Conservation (phyloP, 2,888 invertebrate genomes). For the Pandemis cinnamomeana region DNA sequence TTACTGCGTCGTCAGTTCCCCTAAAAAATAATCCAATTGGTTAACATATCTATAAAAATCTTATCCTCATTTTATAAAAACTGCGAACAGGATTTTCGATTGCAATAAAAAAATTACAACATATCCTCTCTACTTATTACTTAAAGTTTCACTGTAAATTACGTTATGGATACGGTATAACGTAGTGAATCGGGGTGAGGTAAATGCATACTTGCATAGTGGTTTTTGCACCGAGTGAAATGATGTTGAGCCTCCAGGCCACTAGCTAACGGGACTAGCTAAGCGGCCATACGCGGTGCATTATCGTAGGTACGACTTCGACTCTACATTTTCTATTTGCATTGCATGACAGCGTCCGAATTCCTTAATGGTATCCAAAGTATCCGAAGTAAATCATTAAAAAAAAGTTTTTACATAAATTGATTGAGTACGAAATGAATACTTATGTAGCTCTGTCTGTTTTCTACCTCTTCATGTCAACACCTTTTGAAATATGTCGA, state of each 20-base stretch:
- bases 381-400: too few species aligned
- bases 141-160: conserved; percentile 14
- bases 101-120: not conserved
- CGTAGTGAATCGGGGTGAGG: conserved; percentile 14
- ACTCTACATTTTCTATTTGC: conserved; percentile 38
- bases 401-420: too few species aligned
- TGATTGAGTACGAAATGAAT: too few species aligned
- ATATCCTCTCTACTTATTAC: not conserved
- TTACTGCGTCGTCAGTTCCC: not conserved
- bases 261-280: conserved; percentile 36
- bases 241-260: conserved; percentile 34
- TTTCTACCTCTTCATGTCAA: too few species aligned
- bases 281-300: conserved; percentile 35
- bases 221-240: conserved; percentile 39
- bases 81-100: not conserved
- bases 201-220: conserved; percentile 36
- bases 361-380: conserved; percentile 8
- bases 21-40: not conserved
- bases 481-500: too few species aligned
- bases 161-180: conserved; percentile 24
- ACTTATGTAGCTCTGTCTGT: too few species aligned
- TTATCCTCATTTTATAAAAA: not conserved
- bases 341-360: conserved; percentile 23
- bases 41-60: not conserved
- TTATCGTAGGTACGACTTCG: conserved; percentile 26